Conservation (phyloP, 2,797 vertebrate genomes). For the Siniperca scherzeri region DNA sequence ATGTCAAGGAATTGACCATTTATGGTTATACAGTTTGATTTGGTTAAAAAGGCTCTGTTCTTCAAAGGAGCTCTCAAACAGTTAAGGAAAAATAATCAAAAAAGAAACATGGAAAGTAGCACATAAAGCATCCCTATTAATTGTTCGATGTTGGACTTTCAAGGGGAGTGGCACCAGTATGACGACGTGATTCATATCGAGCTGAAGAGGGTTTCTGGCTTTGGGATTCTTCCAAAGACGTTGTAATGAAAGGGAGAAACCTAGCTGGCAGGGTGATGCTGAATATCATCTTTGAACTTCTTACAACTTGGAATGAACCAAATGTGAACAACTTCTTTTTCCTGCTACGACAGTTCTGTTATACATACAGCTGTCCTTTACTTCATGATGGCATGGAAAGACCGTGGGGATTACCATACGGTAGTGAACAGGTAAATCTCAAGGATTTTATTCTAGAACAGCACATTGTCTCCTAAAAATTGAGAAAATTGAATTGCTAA, state of each 20-base stretch:
- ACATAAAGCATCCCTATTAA: neutral
- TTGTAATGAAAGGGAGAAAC: neutral
- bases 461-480: neutral
- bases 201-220: fast-evolving
- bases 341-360: conserved; percentile 33
- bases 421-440: neutral
- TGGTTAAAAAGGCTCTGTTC: neutral
- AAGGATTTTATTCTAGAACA: neutral
- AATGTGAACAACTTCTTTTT: conserved; percentile 61
- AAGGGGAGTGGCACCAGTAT: conserved; percentile 66
- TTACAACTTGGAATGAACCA: conserved; percentile 48
- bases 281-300: conserved; percentile 43
- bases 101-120: neutral
- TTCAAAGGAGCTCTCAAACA: neutral
- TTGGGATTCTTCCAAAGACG: fast-evolving
- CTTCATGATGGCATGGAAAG: conserved; percentile 23
- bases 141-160: neutral
- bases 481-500: neutral
- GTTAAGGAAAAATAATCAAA: neutral
- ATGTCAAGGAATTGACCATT: neutral
- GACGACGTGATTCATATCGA: conserved; percentile 53
- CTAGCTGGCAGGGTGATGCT: conserved; percentile 49
- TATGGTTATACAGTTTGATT: no score
- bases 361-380: neutral
- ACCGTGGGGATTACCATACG: neutral